phyloP scores from a whole-genome alignment of 2,113 vertebrate species.

The Corythaixoides concolor region DNA sequence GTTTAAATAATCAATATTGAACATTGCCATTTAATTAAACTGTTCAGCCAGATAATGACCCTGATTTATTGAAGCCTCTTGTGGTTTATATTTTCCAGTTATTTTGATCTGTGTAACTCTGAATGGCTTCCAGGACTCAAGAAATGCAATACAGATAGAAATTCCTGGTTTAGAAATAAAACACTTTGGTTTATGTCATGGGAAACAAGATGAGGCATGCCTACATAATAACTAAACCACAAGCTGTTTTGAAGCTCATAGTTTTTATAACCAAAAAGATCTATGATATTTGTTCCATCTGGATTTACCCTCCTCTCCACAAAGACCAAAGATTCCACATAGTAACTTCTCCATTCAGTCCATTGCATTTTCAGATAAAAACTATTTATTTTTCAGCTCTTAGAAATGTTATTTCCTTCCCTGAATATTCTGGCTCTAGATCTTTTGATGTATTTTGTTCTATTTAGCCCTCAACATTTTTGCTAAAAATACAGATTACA shows the following conservation, averaged over 20 bases:
- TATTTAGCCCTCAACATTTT: background rate
- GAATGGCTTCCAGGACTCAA: background rate
- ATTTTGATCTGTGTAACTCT: background rate
- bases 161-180: background rate
- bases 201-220: background rate
- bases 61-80: background rate
- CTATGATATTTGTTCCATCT: background rate
- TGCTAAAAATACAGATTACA: background rate
- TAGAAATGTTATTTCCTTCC: background rate
- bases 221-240: background rate
- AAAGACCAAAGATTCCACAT: background rate
- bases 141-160: background rate
- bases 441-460: background rate
- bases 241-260: background rate
- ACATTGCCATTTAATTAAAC: background rate
- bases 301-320: background rate
- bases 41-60: background rate
- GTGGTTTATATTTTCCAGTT: background rate
- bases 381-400: background rate
- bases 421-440: background rate
- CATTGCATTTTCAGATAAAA: background rate
- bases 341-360: background rate
- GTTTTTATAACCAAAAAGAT: background rate
- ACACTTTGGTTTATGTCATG: fast-evolving
- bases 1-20: background rate